These are phyloP conservation scores for Callionymus lyra DNA, from an alignment of 2,113 vertebrate species.

Conservation along the genomic window DNA sequence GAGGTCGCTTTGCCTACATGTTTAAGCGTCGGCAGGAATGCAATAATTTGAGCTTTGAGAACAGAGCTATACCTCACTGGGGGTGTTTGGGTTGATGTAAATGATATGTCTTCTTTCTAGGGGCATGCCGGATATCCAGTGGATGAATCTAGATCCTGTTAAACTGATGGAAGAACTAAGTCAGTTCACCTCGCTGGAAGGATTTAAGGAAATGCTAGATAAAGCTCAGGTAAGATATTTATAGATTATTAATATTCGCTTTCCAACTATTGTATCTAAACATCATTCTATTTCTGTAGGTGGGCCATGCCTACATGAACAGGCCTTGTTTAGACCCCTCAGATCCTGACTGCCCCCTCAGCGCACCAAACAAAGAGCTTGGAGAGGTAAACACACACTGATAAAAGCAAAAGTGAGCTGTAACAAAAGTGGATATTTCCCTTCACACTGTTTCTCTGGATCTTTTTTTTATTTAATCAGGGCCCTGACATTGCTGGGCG, in stretches of 20 bases:
- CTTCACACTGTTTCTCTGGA: constrained; percentile 1
- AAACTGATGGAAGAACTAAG: constrained; percentile 91
- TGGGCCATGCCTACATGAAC: constrained; percentile 95
- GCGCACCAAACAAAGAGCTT: constrained; percentile 82
- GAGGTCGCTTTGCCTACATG: not conserved
- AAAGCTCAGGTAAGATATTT: constrained; percentile 84
- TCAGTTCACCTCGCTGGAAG: constrained; percentile 88
- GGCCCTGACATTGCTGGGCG: constrained; percentile 74
- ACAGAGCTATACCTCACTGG: not conserved
- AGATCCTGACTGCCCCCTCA: constrained; percentile 83
- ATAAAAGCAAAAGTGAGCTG: not conserved
- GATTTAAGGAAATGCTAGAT: constrained; percentile 91
- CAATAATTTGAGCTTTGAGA: constrained; percentile 9
- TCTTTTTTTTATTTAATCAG: constrained; percentile 47
- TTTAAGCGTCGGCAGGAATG: constrained; percentile 4
- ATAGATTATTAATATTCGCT: not conserved
- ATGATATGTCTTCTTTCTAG: constrained; percentile 54
- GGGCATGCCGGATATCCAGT: constrained; percentile 91
- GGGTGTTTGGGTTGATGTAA: constrained; percentile 8
- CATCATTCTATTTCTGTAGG: constrained; percentile 30
- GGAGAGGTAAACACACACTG: constrained; percentile 48
- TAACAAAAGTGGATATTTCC: not conserved
- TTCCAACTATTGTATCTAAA: not conserved
- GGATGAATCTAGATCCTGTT: constrained; percentile 94
- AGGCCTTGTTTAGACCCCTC: constrained; percentile 83